Conservation (phyloP, 2,113 vertebrate genomes). For the Argyrosomus japonicus region DNA sequence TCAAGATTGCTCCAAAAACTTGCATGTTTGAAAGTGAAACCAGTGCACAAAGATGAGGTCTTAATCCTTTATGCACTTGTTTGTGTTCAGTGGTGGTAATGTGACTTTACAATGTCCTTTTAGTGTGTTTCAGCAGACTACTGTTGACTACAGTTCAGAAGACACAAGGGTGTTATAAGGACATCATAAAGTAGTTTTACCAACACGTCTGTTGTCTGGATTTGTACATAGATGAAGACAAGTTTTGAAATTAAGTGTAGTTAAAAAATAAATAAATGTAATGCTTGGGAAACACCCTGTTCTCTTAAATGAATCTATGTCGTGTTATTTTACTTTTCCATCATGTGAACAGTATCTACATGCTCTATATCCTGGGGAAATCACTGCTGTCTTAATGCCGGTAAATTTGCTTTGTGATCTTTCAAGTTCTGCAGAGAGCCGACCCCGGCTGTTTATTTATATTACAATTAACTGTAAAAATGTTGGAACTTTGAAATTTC, state of each 20-base stretch:
- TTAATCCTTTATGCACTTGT: background rate
- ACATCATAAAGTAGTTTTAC: background rate
- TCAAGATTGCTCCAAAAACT: background rate
- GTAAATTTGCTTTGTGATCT: background rate
- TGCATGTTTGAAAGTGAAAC: background rate
- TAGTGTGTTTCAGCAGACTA: background rate
- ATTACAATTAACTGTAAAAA: background rate
- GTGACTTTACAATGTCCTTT: background rate
- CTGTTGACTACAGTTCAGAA: background rate
- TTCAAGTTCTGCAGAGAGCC: accelerated
- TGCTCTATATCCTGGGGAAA: background rate
- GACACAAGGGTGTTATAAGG: background rate
- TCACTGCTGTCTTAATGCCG: background rate
- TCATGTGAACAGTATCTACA: background rate
- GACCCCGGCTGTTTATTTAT: background rate
- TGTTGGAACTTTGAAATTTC: background rate
- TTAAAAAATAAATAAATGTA: constrained; percentile 32
- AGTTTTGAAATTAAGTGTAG: constrained; percentile 15
- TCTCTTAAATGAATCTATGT: too few species aligned
- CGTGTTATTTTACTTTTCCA: too few species aligned
- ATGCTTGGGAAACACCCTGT: background rate
- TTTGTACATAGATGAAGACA: constrained; percentile 63
- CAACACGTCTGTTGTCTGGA: background rate
- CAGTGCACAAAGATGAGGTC: background rate
- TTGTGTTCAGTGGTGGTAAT: background rate